Base-by-base conservation (phyloP, 2,888 invertebrate genomes). In the Chrysina gloriosa region DNA sequence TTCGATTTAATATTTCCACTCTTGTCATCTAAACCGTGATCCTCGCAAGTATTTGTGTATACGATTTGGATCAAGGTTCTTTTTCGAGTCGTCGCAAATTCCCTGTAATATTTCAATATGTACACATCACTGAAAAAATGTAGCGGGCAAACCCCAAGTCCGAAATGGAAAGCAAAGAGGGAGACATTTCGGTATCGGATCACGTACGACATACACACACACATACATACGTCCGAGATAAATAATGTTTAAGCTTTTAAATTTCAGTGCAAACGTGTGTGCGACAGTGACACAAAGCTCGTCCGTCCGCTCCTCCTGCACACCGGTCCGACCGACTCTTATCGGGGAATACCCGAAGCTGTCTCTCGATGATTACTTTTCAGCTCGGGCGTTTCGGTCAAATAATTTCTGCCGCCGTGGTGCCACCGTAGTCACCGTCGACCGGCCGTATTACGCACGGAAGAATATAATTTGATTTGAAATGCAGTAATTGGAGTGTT, bases 401-500 rank as follows among this genome's bases (percentile, higher is more conserved):
- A 0, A 23, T 23, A n/a, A 23, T 34, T 7, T 34, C 34, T 11
- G 34, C 4, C 34, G 23, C 47, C 47, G 21, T 23, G 21, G 47
- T 23, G 36, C 11, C 25, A 11, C 23, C 6, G 31, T 7, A 9
- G 19, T 19, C 54, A 9, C 47, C 34, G 21, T 34, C 31, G 4
- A 4, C 11, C 4, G 34, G 54, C 9, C 19, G 25, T 34, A 31
- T n/a, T 16, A 14, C 61, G 64, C 64, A 65, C 65, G 65, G 67
- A 65, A 64, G 69, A 69, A 64, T 66, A 58, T 56, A 66, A 66
- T 66, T 66, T 66, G 56, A 66, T 48, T 25, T 25, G 58, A 58
- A 39, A 25, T 58, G 66, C 42, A 36, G 66, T 74, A 73, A 73
- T 72, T 71, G 68, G 66, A 63, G 69, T 66, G 70, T 47, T 68